Conservation (phyloP, 2,888 invertebrate genomes). For the Tryphoninae sp. region DNA sequence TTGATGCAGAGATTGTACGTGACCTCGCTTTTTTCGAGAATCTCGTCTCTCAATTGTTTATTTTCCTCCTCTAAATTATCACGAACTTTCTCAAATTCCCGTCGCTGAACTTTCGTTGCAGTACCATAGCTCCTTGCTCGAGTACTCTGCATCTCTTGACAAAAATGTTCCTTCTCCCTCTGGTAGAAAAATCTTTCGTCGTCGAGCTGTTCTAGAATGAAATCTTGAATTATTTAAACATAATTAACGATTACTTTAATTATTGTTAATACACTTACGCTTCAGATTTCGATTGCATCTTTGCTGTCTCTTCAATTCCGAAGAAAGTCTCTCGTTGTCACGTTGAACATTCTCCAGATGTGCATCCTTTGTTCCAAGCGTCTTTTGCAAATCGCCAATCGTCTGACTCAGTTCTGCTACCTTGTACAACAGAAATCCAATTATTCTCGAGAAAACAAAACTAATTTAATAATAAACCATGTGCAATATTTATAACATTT, state of each 20-base stretch:
- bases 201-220: slow-evolving; percentile 81
- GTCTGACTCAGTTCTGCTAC: slow-evolving; percentile 81
- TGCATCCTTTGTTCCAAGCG: slow-evolving; percentile 82
- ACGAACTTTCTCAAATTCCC: slow-evolving; percentile 64
- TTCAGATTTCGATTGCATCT: slow-evolving; percentile 82
- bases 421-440: slow-evolving; percentile 72
- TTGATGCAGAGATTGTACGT: slow-evolving; percentile 74
- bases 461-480: not conserved
- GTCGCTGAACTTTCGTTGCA: slow-evolving; percentile 62
- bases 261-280: slow-evolving; percentile 69
- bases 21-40: slow-evolving; percentile 69
- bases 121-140: slow-evolving; percentile 71
- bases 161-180: slow-evolving; percentile 83
- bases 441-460: not conserved
- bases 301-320: slow-evolving; percentile 82
- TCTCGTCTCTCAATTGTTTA: slow-evolving; percentile 65
- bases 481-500: not conserved
- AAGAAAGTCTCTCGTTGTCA: slow-evolving; percentile 83
- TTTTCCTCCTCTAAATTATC: slow-evolving; percentile 69
- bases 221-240: slow-evolving; percentile 53
- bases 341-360: slow-evolving; percentile 81
- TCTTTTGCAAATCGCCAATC: slow-evolving; percentile 81
- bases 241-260: not conserved
- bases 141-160: slow-evolving; percentile 82
- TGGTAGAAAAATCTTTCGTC: slow-evolving; percentile 83